These are phyloP conservation scores for Parambassis ranga DNA, from an alignment of 2,797 vertebrate species.

Conservation along the genomic window DNA sequence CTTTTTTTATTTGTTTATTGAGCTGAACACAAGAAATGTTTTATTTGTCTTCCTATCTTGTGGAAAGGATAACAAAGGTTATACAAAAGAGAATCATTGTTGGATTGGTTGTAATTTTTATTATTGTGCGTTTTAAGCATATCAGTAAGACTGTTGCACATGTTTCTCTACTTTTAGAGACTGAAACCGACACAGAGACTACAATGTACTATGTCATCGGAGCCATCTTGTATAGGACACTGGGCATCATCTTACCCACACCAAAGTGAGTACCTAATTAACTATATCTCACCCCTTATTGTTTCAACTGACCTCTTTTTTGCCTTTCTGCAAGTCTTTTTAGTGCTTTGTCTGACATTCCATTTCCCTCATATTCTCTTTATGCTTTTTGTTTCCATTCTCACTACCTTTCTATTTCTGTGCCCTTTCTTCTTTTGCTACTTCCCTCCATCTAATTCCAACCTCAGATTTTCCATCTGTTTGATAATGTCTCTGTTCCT, in stretches of 20 bases:
- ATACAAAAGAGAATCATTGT: neutral
- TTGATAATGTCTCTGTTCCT: conserved; percentile 2
- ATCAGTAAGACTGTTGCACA: neutral
- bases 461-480: conserved; percentile 8
- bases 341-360: neutral
- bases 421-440: conserved; percentile 17
- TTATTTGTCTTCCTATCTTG: no score
- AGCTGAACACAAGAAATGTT: no score
- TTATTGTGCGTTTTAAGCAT: neutral
- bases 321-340: conserved; percentile 1
- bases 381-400: neutral
- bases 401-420: conserved; percentile 30
- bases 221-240: conserved; percentile 92
- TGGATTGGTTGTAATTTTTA: neutral
- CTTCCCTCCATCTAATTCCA: conserved; percentile 30
- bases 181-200: conserved; percentile 78
- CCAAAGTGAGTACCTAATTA: conserved; percentile 84
- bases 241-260: conserved; percentile 91
- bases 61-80: neutral
- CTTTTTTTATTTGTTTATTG: no score
- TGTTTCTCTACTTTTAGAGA: conserved; percentile 73
- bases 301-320: conserved; percentile 1
- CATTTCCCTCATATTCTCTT: neutral
- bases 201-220: conserved; percentile 95
- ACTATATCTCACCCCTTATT: neutral